Base-by-base conservation (phyloP, 2,797 vertebrate species). In the Catostomus latipinnis region DNA sequence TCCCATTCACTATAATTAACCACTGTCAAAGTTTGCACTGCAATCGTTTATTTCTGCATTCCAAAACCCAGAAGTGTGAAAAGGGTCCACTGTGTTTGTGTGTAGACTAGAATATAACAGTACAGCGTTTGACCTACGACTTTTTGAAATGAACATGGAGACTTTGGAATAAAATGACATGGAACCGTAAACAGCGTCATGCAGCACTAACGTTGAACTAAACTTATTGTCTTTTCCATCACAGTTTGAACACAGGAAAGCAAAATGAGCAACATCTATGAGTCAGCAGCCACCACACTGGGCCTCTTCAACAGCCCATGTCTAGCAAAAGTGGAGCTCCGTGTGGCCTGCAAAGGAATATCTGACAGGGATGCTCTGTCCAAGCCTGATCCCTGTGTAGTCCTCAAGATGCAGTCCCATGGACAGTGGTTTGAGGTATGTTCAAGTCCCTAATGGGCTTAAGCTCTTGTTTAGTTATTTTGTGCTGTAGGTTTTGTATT, bases 221-320 rank as follows among this genome's bases (percentile, higher is more conserved):
- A n/a, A 46, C 12, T 8, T 34, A 34, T 14, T 65, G 8, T 54
- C 5, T 34, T 80, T 46, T 88, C 79, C 83, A 22, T 71, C 16
- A 75, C 75, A 86, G 75, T 8, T 43, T 72, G 48, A 80, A 16
- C 63, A 18, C 89, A 90, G 91, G 16, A 76, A 14, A 50, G 61
- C 93, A 97, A 92, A 88, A 99, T 99, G 98, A 99, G 96, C 90
- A 98, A 99, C 94, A 98, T 99, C 88, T 99, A 99, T 52, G 97
- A 99, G 93, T 99, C 98, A 6, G 98, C 98, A 14, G 98, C 98
- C 90, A 98, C 96, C 85, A 99, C 98, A 0, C 92, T 99, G 92
- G 98, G 97, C 88, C 96, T 99, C 89, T 97, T 99, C 92, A 99
- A 95, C 92, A 98, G 97, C 79, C 97, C 98, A 22, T 99, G 98